A percentile compares a stretch with the other conserved stretches of the same genome.
Evolutionary conservation across 2,797 vertebrate species (phyloP).

Genomic region (Euphonia xanthogaster): DNA sequence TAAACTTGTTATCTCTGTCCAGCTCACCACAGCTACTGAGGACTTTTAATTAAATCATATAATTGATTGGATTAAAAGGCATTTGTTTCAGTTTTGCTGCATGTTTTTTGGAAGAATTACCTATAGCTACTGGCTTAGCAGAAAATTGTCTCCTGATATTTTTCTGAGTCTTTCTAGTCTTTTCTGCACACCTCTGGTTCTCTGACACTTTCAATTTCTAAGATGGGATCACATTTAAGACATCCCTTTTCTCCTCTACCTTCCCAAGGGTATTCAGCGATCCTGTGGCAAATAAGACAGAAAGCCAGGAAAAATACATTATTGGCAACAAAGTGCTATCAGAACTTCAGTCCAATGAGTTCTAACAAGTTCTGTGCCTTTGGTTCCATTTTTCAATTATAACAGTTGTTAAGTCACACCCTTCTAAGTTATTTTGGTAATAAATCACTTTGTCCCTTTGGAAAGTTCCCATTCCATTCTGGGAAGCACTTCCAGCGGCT

Average conservation of each 20-base stretch:
- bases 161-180: background rate
- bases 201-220: background rate
- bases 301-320: constrained; percentile 18
- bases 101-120: background rate
- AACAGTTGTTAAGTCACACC: constrained; percentile 49
- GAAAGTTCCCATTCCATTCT: constrained; percentile 25
- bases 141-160: background rate
- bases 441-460: constrained; percentile 61
- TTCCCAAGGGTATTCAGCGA: background rate
- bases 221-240: background rate
- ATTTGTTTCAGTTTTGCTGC: background rate
- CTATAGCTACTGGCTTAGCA: background rate
- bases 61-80: background rate
- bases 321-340: background rate
- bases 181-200: background rate
- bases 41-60: background rate
- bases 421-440: constrained; percentile 20
- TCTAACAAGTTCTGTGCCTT: constrained; percentile 9
- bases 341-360: background rate
- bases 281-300: background rate
- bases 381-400: constrained; percentile 39
- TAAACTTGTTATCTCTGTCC: background rate
- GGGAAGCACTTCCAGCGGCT: constrained; percentile 14
- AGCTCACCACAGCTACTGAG: background rate
- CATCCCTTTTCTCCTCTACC: background rate